Conservation (phyloP, 1,140 invertebrate genomes). For the Atta cephalotes region DNA sequence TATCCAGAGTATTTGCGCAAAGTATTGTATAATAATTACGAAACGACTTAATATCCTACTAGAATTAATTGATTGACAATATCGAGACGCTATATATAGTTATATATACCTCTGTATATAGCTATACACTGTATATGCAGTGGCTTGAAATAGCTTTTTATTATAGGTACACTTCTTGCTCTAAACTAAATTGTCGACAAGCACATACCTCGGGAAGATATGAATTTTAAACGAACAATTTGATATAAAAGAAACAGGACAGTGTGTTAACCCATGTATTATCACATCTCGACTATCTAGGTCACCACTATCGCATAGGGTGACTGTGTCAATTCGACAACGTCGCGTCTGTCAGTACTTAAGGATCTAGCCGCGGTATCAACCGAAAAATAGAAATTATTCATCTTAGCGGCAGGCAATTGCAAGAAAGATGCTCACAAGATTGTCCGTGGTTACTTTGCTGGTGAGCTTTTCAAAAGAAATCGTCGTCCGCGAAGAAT, state of each 20-base stretch:
- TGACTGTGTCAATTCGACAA: neutral
- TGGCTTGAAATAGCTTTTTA: neutral
- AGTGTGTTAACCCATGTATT: neutral
- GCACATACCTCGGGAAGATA: neutral
- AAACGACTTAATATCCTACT: slow-evolving; percentile 51
- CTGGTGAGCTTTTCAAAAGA: neutral
- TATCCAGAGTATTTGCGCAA: slow-evolving; percentile 10
- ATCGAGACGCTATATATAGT: neutral
- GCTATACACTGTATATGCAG: neutral
- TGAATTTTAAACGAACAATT: neutral
- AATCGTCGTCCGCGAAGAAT: neutral
- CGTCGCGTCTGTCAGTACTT: neutral
- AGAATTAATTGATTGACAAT: slow-evolving; percentile 68
- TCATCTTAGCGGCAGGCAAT: neutral
- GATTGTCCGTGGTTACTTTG: neutral
- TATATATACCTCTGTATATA: neutral
- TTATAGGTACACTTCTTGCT: neutral
- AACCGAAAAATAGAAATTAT: neutral
- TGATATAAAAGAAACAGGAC: neutral
- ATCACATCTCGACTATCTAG: slow-evolving; percentile 16
- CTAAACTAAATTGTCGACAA: slow-evolving; percentile 1
- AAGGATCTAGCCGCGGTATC: neutral
- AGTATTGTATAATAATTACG: slow-evolving; percentile 55
- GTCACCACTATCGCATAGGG: neutral
- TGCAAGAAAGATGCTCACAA: neutral